Evolutionary conservation across 1,140 invertebrate genomes (phyloP), one percentile per base, ranked within the genome.

Genomic region (Mylabris phalerata): DNA sequence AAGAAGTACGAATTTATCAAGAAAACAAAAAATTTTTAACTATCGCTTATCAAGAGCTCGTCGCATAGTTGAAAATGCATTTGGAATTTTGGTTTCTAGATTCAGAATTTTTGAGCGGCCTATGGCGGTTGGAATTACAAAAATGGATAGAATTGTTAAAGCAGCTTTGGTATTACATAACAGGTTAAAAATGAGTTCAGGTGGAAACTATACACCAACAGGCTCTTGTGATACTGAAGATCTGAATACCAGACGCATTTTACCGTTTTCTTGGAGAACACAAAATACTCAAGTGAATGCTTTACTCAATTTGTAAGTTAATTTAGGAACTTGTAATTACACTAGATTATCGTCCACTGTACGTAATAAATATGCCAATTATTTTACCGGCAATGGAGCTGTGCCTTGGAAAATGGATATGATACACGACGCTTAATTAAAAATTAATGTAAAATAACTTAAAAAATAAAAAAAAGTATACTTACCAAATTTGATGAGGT

Each of bases 201-300:
- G 39, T 47, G 45, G 42, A 47, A 54, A 46, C 26, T 62, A 62
- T 50, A 58, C 50, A 11, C 49, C 44, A 50, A 27, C n/a, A 48
- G 55, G 55, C 24, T 51, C 43, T 4, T 38, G 56, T 40, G 61
- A 60, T 56, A 52, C 40, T 49, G 57, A 63, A 60, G 50, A 58
- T 54, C 2, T 48, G 55, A 48, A 48, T 59, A 46, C 47, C 48
- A 9, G 61, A 51, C n/a, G n/a, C n/a, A n/a, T n/a, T n/a, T n/a
- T n/a, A n/a, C n/a, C n/a, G n/a, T n/a, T n/a, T 51, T 55, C 61
- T 44, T 56, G 52, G 51, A 56, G 49, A 55, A 47, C 13, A 13
- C 13, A 13, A 13, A 13, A 13, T 13, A 13, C 13, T 13, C 13
- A 13, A 13, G 13, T 13, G 13, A 13, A 13, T 13, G 13, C 13